phyloP scores from a whole-genome alignment of 2,888 invertebrate species.

The Eupithecia tripunctaria region DNA sequence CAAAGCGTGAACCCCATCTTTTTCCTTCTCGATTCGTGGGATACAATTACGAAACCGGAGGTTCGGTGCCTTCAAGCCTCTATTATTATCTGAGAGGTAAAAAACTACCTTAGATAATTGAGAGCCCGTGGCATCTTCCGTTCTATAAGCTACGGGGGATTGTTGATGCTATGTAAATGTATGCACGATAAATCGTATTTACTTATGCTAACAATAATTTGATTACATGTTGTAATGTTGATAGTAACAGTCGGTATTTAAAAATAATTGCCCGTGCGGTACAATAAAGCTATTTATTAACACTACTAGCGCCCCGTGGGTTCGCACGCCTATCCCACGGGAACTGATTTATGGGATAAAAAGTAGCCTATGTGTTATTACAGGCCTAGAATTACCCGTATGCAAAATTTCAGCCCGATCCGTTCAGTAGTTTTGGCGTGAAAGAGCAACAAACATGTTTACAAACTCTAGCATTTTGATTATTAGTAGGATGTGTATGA shows the following conservation, averaged over 20 bases:
- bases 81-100: conserved; percentile 63
- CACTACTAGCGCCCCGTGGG: too few species aligned
- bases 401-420: too few species aligned
- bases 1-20: conserved; percentile 72
- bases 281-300: not conserved
- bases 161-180: conserved; percentile 17
- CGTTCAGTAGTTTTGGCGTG: too few species aligned
- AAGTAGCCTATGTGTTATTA: too few species aligned
- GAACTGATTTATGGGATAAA: too few species aligned
- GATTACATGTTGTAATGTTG: conserved; percentile 12
- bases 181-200: conserved; percentile 21
- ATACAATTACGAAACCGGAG: conserved; percentile 71
- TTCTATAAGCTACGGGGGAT: conserved; percentile 10
- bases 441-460: too few species aligned
- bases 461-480: too few species aligned
- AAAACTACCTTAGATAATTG: conserved; percentile 59
- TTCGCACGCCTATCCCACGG: too few species aligned
- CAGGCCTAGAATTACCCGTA: too few species aligned
- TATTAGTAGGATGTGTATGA: not conserved
- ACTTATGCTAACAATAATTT: conserved; percentile 14
- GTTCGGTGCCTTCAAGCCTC: conserved; percentile 41
- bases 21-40: conserved; percentile 76
- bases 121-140: conserved; percentile 46
- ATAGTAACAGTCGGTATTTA: conserved; percentile 9
- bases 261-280: conserved; percentile 8